These are phyloP conservation scores for Bursaphelenchus okinawaensis DNA, from an alignment of 2,888 invertebrate genomes.

Conservation along the genomic window DNA sequence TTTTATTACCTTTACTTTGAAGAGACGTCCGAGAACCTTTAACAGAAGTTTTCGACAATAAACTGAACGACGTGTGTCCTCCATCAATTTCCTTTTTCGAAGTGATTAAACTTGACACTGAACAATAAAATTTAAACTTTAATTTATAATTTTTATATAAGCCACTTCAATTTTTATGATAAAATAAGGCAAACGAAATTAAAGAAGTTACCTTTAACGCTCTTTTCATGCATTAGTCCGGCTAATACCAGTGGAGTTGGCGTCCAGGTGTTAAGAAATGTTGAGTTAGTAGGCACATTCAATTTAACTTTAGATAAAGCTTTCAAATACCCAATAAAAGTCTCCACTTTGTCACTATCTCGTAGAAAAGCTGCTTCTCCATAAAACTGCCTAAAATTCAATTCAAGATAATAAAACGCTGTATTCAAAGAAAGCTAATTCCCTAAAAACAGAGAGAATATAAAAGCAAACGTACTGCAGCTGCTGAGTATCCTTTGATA, in stretches of 20 bases:
- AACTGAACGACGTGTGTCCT: neutral
- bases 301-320: conserved; percentile 24
- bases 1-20: neutral
- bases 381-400: conserved; percentile 58
- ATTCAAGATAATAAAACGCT: neutral
- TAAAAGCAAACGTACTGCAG: conserved; percentile 45
- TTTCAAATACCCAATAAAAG: conserved; percentile 44
- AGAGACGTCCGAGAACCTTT: neutral
- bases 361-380: conserved; percentile 58
- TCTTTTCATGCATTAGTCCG: conserved; percentile 50
- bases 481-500: conserved; percentile 57
- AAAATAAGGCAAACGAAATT: conserved; percentile 3
- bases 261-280: conserved; percentile 61
- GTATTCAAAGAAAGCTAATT: neutral
- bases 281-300: conserved; percentile 59
- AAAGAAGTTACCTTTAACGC: conserved; percentile 30
- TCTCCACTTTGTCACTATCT: conserved; percentile 60
- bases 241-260: conserved; percentile 59
- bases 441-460: conserved; percentile 1
- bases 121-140: no score
- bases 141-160: no score
- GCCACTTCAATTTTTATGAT: no score
- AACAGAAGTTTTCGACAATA: neutral
- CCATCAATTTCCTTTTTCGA: conserved; percentile 13
- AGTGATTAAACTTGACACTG: conserved; percentile 2